Percentiles rank a stretch among this genome's conserved stretches.
These are phyloP conservation scores for Gymnoscopelus microlampas DNA, from an alignment of 2,797 vertebrate genomes.

Conservation along the genomic window DNA sequence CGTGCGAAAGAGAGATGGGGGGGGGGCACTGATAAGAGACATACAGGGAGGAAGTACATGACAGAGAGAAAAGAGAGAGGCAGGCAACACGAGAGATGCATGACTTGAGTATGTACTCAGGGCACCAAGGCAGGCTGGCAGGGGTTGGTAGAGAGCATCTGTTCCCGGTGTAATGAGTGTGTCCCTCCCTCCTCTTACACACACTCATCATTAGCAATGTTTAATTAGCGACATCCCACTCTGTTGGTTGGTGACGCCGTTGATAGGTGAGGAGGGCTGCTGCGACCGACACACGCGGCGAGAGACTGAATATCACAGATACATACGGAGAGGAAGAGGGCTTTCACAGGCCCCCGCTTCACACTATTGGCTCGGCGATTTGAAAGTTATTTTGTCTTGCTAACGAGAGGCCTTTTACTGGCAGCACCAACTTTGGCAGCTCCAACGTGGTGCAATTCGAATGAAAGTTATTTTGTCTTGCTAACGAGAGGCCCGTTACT, in stretches of 20 bases:
- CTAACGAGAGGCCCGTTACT: too few relatives aligned
- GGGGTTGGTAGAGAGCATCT: constrained; percentile 73
- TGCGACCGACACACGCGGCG: constrained; percentile 7
- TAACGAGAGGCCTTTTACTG: too few relatives aligned
- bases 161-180: constrained; percentile 72
- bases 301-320: constrained; percentile 24
- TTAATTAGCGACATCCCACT: constrained; percentile 77
- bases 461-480: too few relatives aligned
- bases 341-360: too few relatives aligned
- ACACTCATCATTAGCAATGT: constrained; percentile 77
- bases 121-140: constrained; percentile 64
- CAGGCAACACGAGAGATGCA: not conserved
- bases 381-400: too few relatives aligned
- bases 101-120: constrained; percentile 57
- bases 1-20: not conserved
- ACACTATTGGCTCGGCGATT: too few relatives aligned
- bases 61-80: constrained; percentile 11
- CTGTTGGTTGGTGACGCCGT: constrained; percentile 51
- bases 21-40: constrained; percentile 3
- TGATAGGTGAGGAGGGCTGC: constrained; percentile 31
- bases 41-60: constrained; percentile 33
- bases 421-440: too few relatives aligned
- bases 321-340: constrained; percentile 19
- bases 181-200: constrained; percentile 45
- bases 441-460: too few relatives aligned